Evolutionary conservation across 2,797 vertebrate genomes (phyloP), one percentile per base, ranked within the genome.

Genomic region (Anguilla megastoma): DNA sequence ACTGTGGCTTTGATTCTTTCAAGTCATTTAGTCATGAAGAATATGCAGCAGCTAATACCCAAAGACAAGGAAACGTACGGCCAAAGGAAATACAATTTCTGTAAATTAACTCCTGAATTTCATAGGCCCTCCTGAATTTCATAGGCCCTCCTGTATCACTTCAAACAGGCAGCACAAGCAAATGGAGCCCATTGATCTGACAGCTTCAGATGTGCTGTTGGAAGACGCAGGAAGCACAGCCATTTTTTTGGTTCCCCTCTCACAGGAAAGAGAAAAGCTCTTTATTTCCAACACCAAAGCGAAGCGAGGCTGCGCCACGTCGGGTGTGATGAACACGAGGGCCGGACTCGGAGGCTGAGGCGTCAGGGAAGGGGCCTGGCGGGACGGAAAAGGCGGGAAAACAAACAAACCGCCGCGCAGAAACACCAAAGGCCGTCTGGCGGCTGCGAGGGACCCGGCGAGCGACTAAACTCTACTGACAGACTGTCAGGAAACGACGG

Each of bases 271-370:
- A 84, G 93, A 95, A 94, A 93, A 91, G 36, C 36, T 41, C 91
- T 94, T 94, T 94, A 94, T 91, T 94, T 95, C 93, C 92, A 86
- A 94, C 94, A 95, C 95, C 95, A 88, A 95, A 96, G 95, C 94
- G 94, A 95, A 94, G 94, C 93, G 95, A 92, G 91, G 92, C 94
- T 96, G 2, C 36, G 96, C 96, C 95, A 96, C 96, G 95, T 96
- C 94, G 93, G 82, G 90, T 93, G 93, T 96, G 95, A 96, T 94
- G 95, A 94, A 95, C 95, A 95, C 95, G 95, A 95, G 96, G 95
- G 94, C 91, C 89, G 91, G 93, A 93, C 91, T 90, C 36, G 2
- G 90, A 90, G 93, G 94, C 94, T 91, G 93, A 92, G 95, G 93
- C 95, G 91, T 93, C 92, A 36, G 94, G 94, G 36, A 41, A 93